Evolutionary conservation across 2,113 vertebrate genomes (phyloP).

Genomic region (Camelus bactrianus): DNA sequence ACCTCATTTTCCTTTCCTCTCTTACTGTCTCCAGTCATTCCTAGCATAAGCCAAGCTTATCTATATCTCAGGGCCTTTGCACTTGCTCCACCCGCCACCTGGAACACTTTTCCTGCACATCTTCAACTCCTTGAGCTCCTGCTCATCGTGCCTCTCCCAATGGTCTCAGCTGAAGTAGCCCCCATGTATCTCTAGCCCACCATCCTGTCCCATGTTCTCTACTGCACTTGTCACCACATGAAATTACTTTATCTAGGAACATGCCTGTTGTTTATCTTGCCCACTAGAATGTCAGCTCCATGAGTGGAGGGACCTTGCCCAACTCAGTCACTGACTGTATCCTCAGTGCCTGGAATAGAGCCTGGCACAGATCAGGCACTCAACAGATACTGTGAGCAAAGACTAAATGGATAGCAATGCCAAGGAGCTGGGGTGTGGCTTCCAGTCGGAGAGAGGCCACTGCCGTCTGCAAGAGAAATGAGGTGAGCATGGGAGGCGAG

Average conservation of each 20-base stretch:
- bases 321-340: not conserved
- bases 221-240: not conserved
- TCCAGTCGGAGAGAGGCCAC: conserved; percentile 65
- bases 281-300: not conserved
- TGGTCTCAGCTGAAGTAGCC: not conserved
- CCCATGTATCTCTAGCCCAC: not conserved
- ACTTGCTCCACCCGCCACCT: not conserved
- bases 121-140: not conserved
- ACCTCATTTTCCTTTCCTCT: not conserved
- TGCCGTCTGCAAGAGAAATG: conserved; percentile 83
- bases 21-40: not conserved
- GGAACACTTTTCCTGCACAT: not conserved
- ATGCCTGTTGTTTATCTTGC: not conserved
- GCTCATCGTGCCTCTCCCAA: not conserved
- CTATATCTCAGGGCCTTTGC: not conserved
- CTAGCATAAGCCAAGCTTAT: not conserved
- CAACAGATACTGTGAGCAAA: not conserved
- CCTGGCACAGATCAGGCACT: not conserved
- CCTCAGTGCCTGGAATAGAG: not conserved
- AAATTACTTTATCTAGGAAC: no score
- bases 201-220: not conserved
- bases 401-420: not conserved
- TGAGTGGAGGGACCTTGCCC: not conserved
- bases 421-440: conserved; percentile 62
- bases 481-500: conserved; percentile 73